These are phyloP conservation scores for Syngnathus acus DNA, from an alignment of 2,797 vertebrate genomes.

Conservation along the genomic window DNA sequence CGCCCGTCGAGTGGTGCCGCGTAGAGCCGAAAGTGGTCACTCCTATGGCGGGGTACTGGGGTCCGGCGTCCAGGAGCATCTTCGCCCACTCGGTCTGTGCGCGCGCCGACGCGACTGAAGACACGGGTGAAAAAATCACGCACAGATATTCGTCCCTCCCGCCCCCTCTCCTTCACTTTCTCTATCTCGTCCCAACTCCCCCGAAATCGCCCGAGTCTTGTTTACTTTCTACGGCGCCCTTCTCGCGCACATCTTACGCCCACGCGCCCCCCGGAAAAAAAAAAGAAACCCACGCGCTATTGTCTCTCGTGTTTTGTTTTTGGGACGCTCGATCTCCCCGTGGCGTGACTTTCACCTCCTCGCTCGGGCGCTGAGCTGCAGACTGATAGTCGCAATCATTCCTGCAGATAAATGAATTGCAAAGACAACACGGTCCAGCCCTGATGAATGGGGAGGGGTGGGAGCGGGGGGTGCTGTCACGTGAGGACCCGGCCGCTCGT, in stretches of 20 bases:
- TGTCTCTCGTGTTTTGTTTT: slow-evolving; percentile 58
- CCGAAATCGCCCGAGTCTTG: slow-evolving; percentile 57
- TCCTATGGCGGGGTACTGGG: slow-evolving; percentile 97
- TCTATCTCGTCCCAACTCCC: slow-evolving; percentile 61
- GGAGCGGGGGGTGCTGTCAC: slow-evolving; percentile 65
- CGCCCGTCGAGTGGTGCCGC: slow-evolving; percentile 95
- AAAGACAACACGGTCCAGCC: slow-evolving; percentile 99
- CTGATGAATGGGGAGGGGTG: slow-evolving; percentile 97
- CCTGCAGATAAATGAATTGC: slow-evolving; percentile 99
- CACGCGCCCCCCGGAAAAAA: slow-evolving; percentile 16
- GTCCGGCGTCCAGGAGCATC: slow-evolving; percentile 99
- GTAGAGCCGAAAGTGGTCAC: slow-evolving; percentile 99
- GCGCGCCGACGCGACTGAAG: slow-evolving; percentile 76
- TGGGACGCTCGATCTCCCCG: slow-evolving; percentile 95
- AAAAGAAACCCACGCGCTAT: slow-evolving; percentile 75
- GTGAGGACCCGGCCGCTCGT: slow-evolving; percentile 63
- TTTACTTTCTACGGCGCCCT: slow-evolving; percentile 63
- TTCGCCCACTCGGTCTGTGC: slow-evolving; percentile 68
- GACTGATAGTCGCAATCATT: slow-evolving; percentile 99
- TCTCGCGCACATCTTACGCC: not conserved
- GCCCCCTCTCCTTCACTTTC: slow-evolving; percentile 49
- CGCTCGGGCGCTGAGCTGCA: slow-evolving; percentile 99
- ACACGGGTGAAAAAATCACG: slow-evolving; percentile 69
- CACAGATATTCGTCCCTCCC: slow-evolving; percentile 67
- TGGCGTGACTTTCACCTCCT: slow-evolving; percentile 99